Conservation (phyloP, 2,797 vertebrate species). For the Platalea minor region DNA sequence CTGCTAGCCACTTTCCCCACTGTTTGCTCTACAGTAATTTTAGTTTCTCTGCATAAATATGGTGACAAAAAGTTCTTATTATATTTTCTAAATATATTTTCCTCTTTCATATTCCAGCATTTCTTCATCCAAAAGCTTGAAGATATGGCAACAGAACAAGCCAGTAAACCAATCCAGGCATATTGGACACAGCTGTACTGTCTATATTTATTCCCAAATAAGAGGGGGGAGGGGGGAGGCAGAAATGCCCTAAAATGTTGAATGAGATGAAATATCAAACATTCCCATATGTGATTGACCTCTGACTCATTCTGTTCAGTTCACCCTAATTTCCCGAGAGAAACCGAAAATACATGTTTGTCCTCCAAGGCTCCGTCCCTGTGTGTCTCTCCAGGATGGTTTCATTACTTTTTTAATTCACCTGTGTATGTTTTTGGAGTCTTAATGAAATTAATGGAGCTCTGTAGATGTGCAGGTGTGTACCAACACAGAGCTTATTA, state of each 20-base stretch:
- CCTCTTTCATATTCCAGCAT: neutral
- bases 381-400: neutral
- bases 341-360: neutral
- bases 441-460: neutral
- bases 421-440: neutral
- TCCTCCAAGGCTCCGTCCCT: neutral
- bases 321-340: neutral
- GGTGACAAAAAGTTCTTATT: neutral
- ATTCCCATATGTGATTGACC: neutral
- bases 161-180: neutral
- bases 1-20: neutral
- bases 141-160: neutral
- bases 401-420: neutral
- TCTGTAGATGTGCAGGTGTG: neutral
- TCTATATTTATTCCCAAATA: neutral
- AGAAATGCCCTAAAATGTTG: neutral
- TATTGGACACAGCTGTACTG: neutral
- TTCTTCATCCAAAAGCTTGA: neutral
- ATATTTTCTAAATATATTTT: neutral
- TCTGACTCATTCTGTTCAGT: neutral
- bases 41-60: neutral
- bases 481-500: neutral
- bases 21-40: neutral
- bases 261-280: neutral
- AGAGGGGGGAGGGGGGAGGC: too few species aligned